Conservation (phyloP, 1,140 invertebrate genomes). For the Limonius californicus region DNA sequence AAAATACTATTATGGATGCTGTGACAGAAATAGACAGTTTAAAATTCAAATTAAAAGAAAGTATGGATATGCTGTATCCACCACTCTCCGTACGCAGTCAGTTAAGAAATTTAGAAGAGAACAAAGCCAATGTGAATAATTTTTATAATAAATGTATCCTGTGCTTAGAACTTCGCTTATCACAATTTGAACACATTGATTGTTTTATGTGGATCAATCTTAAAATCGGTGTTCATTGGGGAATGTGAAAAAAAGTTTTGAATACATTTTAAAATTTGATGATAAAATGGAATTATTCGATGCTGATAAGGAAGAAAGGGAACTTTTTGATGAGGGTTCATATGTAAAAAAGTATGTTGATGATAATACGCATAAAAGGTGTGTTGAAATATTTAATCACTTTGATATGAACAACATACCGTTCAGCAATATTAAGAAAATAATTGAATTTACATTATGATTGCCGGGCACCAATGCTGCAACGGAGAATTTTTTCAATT, state of each 20-base stretch:
- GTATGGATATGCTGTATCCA: background rate
- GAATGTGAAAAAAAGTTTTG: background rate
- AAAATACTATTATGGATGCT: background rate
- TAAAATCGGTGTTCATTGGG: background rate
- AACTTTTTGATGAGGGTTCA: background rate
- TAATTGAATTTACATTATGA: conserved; percentile 6
- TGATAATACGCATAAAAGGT: conserved; percentile 5
- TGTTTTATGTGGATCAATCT: background rate
- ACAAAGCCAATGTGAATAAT: background rate
- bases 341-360: background rate
- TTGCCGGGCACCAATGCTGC: conserved; percentile 15
- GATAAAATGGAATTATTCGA: background rate
- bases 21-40: background rate
- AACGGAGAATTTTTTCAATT: conserved; percentile 10
- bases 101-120: background rate
- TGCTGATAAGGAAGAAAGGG: background rate
- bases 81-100: background rate
- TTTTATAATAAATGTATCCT: background rate
- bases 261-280: background rate
- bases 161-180: background rate
- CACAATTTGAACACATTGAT: background rate
- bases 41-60: background rate
- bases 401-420: conserved; percentile 15
- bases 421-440: conserved; percentile 12
- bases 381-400: conserved; percentile 2